A percentile compares a stretch with the other conserved stretches of the same genome.
Conservation (phyloP, 2,797 vertebrate species). For the Spheniscus humboldti region DNA sequence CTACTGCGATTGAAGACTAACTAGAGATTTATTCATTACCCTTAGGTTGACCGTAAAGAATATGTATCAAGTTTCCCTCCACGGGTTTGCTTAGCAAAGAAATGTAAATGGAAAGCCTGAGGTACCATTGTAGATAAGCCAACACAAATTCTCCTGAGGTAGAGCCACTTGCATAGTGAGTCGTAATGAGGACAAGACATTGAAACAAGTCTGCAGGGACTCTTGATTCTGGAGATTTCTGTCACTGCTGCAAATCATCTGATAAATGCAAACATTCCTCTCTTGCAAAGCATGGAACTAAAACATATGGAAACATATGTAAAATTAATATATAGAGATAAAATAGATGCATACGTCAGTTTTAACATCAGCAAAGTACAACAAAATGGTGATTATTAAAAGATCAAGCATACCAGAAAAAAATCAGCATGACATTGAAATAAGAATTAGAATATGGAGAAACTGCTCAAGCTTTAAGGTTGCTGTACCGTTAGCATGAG, state of each 20-base stretch:
- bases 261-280: constrained; percentile 81
- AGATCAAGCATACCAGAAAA: not conserved
- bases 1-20: not conserved
- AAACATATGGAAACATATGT: constrained; percentile 25
- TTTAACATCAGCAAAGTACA: not conserved
- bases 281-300: constrained; percentile 85
- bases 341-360: not conserved
- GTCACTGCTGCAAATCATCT: constrained; percentile 76
- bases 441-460: not conserved
- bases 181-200: constrained; percentile 78
- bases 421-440: not conserved
- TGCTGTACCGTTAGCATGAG: not conserved
- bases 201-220: constrained; percentile 78
- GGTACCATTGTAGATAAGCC: constrained; percentile 90
- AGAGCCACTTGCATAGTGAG: constrained; percentile 88
- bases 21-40: not conserved
- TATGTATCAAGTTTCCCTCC: not conserved
- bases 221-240: constrained; percentile 67
- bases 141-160: constrained; percentile 85
- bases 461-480: not conserved
- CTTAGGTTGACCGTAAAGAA: not conserved
- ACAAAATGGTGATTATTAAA: not conserved
- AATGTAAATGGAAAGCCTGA: not conserved
- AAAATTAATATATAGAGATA: not conserved
- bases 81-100: not conserved